Conservation (phyloP, 2,797 vertebrate species). For the Paguma larvata region DNA sequence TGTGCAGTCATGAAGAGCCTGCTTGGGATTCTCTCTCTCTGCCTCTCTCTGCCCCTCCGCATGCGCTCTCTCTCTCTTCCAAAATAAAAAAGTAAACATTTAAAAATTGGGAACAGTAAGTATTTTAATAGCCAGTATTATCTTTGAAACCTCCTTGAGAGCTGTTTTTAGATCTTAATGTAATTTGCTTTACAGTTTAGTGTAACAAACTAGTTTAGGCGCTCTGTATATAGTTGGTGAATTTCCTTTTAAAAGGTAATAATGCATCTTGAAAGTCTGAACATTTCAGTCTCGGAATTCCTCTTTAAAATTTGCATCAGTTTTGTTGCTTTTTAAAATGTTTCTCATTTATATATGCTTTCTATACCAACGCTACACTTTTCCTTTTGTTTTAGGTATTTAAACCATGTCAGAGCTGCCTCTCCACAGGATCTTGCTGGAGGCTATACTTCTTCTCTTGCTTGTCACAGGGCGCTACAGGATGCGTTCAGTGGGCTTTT, state of each 20-base stretch:
- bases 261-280: slow-evolving; percentile 45
- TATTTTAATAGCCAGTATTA: slow-evolving; percentile 48
- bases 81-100: background rate
- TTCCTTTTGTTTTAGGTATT: slow-evolving; percentile 91
- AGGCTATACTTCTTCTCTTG: slow-evolving; percentile 95
- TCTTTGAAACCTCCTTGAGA: slow-evolving; percentile 52
- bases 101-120: slow-evolving; percentile 20
- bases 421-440: slow-evolving; percentile 96
- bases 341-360: background rate
- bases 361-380: background rate
- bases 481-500: slow-evolving; percentile 98
- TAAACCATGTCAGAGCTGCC: slow-evolving; percentile 95
- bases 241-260: slow-evolving; percentile 59
- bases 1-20: no score
- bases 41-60: no score
- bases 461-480: slow-evolving; percentile 97
- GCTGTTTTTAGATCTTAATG: slow-evolving; percentile 11
- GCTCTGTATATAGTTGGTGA: background rate
- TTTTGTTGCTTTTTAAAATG: slow-evolving; percentile 63
- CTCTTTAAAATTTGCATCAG: slow-evolving; percentile 48
- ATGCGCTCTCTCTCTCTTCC: no score
- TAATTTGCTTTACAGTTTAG: slow-evolving; percentile 47
- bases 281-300: slow-evolving; percentile 52
- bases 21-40: no score
- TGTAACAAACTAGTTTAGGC: background rate